Evolutionary conservation across 2,797 vertebrate species (phyloP).

Genomic region (Silurus lanzhouensis): DNA sequence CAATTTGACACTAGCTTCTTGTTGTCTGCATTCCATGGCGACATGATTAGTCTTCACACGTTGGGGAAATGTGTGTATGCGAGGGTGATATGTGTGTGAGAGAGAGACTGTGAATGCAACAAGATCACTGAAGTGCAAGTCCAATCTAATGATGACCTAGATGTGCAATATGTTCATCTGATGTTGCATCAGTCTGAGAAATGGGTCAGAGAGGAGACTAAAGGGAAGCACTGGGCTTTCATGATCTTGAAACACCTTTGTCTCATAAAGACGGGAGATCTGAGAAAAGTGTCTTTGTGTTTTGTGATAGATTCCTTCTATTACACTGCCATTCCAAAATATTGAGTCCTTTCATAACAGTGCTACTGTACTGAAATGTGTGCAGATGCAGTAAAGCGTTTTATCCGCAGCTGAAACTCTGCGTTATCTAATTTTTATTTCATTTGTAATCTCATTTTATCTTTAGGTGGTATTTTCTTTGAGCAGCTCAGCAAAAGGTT

Average conservation of each 20-base stretch:
- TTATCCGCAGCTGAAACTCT: background rate
- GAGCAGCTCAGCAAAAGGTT: background rate
- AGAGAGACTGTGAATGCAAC: background rate
- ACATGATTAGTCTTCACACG: slow-evolving; percentile 16
- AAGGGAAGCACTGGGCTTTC: slow-evolving; percentile 26
- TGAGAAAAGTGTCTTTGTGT: background rate
- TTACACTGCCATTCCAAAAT: background rate
- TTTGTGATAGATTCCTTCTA: slow-evolving; percentile 6
- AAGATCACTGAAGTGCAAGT: slow-evolving; percentile 24
- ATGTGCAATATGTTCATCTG: slow-evolving; percentile 17
- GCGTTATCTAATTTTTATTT: background rate
- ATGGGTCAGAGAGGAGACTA: slow-evolving; percentile 47
- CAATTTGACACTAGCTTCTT: slow-evolving; percentile 9
- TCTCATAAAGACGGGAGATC: slow-evolving; percentile 1
- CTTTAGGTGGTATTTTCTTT: background rate
- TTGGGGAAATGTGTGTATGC: background rate
- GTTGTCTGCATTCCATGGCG: background rate
- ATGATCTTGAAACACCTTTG: slow-evolving; percentile 9
- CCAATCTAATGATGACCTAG: slow-evolving; percentile 34
- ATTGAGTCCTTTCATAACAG: too few species aligned
- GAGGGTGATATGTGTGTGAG: background rate
- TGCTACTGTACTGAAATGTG: background rate
- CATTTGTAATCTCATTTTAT: background rate
- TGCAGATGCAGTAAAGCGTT: background rate
- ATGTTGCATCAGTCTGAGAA: slow-evolving; percentile 38